Conservation (phyloP, 2,888 invertebrate species). For the Drosophila peninsularis region DNA sequence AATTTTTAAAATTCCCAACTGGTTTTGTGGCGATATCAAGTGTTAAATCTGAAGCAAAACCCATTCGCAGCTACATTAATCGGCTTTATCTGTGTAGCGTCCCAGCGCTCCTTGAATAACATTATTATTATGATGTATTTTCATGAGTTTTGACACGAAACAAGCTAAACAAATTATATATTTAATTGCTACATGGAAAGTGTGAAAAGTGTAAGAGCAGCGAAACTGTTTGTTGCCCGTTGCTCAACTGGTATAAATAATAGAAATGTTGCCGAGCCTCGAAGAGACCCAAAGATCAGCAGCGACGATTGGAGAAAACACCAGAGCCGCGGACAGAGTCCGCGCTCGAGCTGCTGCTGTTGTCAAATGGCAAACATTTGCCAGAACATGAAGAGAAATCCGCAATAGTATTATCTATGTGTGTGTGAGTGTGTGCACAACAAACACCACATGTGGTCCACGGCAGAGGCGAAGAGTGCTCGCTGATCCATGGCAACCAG, state of each 20-base stretch:
- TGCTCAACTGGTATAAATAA: constrained; percentile 66
- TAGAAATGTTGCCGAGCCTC: constrained; percentile 66
- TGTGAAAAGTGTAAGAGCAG: constrained; percentile 73
- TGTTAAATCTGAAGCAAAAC: constrained; percentile 1
- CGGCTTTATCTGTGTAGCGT: constrained; percentile 5
- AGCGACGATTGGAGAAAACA: constrained; percentile 52
- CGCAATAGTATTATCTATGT: constrained; percentile 21
- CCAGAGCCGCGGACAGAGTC: constrained; percentile 16
- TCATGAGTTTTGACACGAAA: constrained; percentile 70
- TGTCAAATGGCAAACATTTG: constrained; percentile 72
- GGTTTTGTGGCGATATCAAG: background rate
- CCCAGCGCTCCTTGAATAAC: constrained; percentile 50
- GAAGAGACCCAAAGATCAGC: constrained; percentile 52
- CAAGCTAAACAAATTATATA: constrained; percentile 77
- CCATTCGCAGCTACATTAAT: constrained; percentile 10
- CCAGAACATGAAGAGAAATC: constrained; percentile 65
- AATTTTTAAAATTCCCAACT: constrained; percentile 5
- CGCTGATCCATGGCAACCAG: constrained; percentile 55
- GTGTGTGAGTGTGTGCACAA: constrained; percentile 64
- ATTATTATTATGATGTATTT: constrained; percentile 71
- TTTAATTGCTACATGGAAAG: constrained; percentile 80
- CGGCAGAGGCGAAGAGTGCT: constrained; percentile 2
- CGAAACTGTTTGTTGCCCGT: constrained; percentile 3
- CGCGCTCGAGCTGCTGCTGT: constrained; percentile 19
- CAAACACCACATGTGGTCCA: constrained; percentile 77